Evolutionary conservation across 2,888 invertebrate species (phyloP).

Genomic region (Noctua comes): DNA sequence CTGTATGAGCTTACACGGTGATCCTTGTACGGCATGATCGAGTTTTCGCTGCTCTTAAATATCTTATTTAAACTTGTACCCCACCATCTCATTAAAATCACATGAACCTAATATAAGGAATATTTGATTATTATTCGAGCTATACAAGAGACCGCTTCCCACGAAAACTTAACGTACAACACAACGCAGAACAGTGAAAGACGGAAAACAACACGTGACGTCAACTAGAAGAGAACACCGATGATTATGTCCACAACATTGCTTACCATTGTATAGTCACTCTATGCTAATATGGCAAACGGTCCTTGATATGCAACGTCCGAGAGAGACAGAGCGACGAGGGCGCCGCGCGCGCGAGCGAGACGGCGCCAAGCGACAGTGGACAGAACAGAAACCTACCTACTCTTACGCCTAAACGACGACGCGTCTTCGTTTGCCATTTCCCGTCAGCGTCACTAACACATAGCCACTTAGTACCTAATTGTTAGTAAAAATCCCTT

Average conservation of each 20-base stretch:
- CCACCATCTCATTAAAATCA: neutral
- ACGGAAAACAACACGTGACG: conserved; percentile 75
- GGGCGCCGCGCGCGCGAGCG: conserved; percentile 70
- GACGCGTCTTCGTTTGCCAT: conserved; percentile 74
- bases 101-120: neutral
- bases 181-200: conserved; percentile 63
- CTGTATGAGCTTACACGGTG: neutral
- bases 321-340: conserved; percentile 69
- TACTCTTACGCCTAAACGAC: conserved; percentile 72
- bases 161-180: conserved; percentile 63
- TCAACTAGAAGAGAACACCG: conserved; percentile 78
- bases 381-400: conserved; percentile 77
- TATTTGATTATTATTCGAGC: conserved; percentile 1
- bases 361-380: conserved; percentile 68
- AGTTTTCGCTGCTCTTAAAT: neutral
- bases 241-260: conserved; percentile 86
- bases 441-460: conserved; percentile 77
- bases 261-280: conserved; percentile 80
- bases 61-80: neutral
- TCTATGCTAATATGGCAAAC: conserved; percentile 88
- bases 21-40: neutral
- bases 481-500: conserved; percentile 90
- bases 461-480: conserved; percentile 86
- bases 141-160: conserved; percentile 39
- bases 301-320: conserved; percentile 85